phyloP scores from a whole-genome alignment of 2,113 vertebrate genomes.

The Arizona elegans region DNA sequence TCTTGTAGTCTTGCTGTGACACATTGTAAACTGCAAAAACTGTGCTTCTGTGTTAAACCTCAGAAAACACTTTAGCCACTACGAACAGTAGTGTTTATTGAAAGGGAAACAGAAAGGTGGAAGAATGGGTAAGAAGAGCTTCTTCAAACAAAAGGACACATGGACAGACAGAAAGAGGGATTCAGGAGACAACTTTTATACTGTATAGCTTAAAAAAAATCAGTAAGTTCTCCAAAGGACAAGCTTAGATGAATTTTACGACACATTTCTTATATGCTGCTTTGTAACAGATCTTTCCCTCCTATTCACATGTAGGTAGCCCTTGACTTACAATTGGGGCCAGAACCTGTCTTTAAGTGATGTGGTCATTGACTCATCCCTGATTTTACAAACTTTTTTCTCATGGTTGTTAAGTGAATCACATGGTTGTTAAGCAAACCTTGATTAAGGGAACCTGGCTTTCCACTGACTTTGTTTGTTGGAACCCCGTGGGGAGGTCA shows the following conservation, averaged over 20 bases:
- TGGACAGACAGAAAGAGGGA: background rate
- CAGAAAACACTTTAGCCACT: background rate
- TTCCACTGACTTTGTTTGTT: no score
- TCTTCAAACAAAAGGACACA: background rate
- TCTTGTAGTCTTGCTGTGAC: background rate
- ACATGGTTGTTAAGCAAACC: no score
- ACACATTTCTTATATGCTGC: background rate
- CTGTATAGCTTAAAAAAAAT: background rate
- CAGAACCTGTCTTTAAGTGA: background rate
- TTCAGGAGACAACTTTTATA: background rate
- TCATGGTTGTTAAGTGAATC: no score
- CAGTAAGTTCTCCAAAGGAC: background rate
- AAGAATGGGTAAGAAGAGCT: background rate
- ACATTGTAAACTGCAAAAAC: background rate
- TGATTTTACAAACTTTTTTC: background rate
- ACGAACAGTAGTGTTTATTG: background rate
- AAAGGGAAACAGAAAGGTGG: background rate
- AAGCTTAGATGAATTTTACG: background rate
- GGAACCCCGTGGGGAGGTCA: no score
- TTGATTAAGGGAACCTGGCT: no score
- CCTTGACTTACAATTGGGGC: background rate
- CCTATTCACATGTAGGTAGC: background rate
- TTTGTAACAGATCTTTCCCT: background rate
- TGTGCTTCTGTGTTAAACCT: background rate
- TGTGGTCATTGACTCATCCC: background rate